Evolutionary conservation across 2,888 invertebrate genomes (phyloP), one percentile per base, ranked within the genome.

Genomic region (Scaptomyza flava): DNA sequence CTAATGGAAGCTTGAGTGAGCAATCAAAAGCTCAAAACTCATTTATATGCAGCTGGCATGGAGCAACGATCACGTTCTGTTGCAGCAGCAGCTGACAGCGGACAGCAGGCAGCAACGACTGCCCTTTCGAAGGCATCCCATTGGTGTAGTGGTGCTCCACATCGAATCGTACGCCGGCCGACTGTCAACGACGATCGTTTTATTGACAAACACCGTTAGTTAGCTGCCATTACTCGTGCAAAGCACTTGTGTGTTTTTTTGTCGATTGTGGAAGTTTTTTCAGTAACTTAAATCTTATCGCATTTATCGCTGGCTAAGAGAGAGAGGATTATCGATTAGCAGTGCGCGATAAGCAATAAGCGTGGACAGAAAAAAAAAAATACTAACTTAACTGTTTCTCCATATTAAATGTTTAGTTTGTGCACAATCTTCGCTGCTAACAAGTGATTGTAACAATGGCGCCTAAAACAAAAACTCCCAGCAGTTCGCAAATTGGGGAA

Each of bases 401-500:
- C 20, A 20, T 9, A 70, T 67, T 72, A 38, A 36, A 68, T 62
- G 68, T 53, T 79, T 58, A 85, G 73, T 80, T 50, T 50, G 20
- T n/a, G n/a, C 11, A 7, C 53, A 48, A 48, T 50, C 51, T 47
- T 57, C 43, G 48, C 11, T 17, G 36, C 9, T 27, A 53, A 42
- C 61, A 57, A 48, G 64, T 62, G 65, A 31, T 57, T 20, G n/a
- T 50, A 64, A 50, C 23, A 63, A 90, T 90, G 91, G 79, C 81
- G 11, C 65, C 82, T 23, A 89, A 79, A 76, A 76, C 77, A 6
- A 66, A 77, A 66, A 76, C 72, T 58, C 87, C 90, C 23, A 87
- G 81, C n/a, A 54, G 72, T 12, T 77, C 79, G 41, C 90, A 91
- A 71, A 86, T 92, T 41, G 87, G 89, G 54, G 87, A 90, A 43